Percentiles rank a stretch among this genome's conserved stretches.
Conservation (phyloP, 2,797 vertebrate species). For the Strix occidentalis region DNA sequence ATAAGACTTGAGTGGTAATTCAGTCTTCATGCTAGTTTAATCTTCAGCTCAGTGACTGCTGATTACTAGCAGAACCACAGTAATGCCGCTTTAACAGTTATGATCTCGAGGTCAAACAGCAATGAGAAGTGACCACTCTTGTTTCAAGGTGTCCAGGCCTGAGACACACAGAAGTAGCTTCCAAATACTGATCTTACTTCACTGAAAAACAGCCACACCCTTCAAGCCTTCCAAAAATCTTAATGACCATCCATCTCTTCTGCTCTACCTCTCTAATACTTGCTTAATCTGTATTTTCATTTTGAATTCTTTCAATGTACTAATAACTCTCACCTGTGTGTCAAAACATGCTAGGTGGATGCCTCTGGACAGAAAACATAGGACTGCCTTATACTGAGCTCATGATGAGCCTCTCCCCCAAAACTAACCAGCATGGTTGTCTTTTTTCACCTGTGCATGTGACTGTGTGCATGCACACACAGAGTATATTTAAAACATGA, state of each 20-base stretch:
- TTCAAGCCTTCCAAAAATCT: background rate
- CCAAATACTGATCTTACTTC: background rate
- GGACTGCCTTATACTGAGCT: background rate
- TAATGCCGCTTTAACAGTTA: background rate
- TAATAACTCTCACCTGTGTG: background rate
- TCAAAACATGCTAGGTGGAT: background rate
- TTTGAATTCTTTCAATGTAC: background rate
- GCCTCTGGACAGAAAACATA: background rate
- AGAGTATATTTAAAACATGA: background rate
- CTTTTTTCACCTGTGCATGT: background rate
- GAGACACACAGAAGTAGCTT: background rate
- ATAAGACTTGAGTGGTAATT: background rate
- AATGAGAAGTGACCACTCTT: background rate
- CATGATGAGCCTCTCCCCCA: fast-evolving
- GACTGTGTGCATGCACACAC: background rate
- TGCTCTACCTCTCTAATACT: background rate
- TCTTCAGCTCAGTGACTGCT: background rate
- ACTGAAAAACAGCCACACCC: background rate
- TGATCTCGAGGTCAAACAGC: background rate
- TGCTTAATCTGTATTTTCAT: background rate
- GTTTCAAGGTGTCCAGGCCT: background rate
- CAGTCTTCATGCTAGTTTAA: conserved; percentile 13
- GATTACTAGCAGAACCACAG: background rate
- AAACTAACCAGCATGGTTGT: background rate
- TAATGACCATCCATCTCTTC: background rate